Evolutionary conservation across 2,888 invertebrate genomes (phyloP), one percentile per base, ranked within the genome.

Genomic region (Lamellibrachia satsuma): DNA sequence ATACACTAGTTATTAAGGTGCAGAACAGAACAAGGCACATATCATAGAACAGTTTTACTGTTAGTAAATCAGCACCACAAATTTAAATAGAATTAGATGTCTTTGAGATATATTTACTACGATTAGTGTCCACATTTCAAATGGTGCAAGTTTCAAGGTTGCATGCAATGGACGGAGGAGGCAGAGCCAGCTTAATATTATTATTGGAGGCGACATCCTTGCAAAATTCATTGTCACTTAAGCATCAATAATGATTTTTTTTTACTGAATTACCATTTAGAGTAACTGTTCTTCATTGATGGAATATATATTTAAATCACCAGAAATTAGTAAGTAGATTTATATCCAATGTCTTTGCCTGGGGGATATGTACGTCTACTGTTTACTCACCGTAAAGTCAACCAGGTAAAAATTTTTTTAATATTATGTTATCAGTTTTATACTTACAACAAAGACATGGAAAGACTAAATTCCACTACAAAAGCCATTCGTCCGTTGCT

Each of bases 61-160:
- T 75, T 75, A 75, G 75, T 75, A 75, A 75, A 75, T 75, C 75
- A 75, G 75, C 22, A 75, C 75, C 75, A 75, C 75, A 75, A 75
- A 15, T 3, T 75, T 22, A n/a, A 75, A n/a, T 75, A 22, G 15
- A 22, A 75, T 60, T 60, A 60, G 11, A 22, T 22, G 22, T 60
- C 22, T 22, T 60, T 60, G 60, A 60, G 22, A 60, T 60, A 6
- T 22, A n/a, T 22, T 2, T 75, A 15, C 75, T 75, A n/a, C 22
- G 22, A 75, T 22, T 39, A 75, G 6, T 75, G 0, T 22, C 22
- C 75, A 75, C 75, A 75, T 0, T 75, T 75, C 15, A 75, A 75
- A 6, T 15, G 15, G 75, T 75, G 22, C 75, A 75, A 22, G n/a
- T 75, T 75, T 15, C 15, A 75, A 75, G 15, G 15, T 39, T 39